Base-by-base conservation (phyloP, 1,140 invertebrate genomes). In the Trachymyrmex septentrionalis region DNA sequence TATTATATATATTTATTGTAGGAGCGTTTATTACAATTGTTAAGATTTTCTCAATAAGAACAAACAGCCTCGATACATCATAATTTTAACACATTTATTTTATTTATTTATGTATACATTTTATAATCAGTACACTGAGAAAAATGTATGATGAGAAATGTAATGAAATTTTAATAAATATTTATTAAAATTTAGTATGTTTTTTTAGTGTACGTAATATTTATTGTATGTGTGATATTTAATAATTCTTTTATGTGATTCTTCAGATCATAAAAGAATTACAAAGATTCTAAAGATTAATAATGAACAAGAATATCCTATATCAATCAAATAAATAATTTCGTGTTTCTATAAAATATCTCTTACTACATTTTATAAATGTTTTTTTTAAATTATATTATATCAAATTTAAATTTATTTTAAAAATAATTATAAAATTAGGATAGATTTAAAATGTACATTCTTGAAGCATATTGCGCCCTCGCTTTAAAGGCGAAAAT, bases 351-450 rank as follows among this genome's bases (percentile, higher is more conserved):
- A 44, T 69, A 44, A 69, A 69, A 44, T 44, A 19, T 66, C 14
- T 69, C 2, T 24, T 16, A 38, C 10, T 27, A 24, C 50, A 19
- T n/a, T 71, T 24, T 9, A 5, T 50, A 10, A 48, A 27, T 27
- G 16, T 69, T 19, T 71, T 50, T 50, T 10, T 50, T 7, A 0
- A 14, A 50, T 50, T 3, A 50, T 50, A 30, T 27, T 30, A 34
- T 16, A 6, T 24, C 3, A 48, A 69, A 10, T 44, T 44, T 44
- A 44, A 10, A 44, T 44, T 38, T 44, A 44, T 44, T 44, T 44
- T 7, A 48, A 3, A 76, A n/a, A 76, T 16, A 3, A 7, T 66
- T 66, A 44, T 44, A 53, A 66, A 66, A 78, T 78, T 34, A 63
- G 4, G 24, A 21, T 16, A 21, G 19, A 34, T 4, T 38, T 5